Evolutionary conservation across 92 coral and sea anemone species (phyloP).

Genomic region (Paramuricea clavata): DNA sequence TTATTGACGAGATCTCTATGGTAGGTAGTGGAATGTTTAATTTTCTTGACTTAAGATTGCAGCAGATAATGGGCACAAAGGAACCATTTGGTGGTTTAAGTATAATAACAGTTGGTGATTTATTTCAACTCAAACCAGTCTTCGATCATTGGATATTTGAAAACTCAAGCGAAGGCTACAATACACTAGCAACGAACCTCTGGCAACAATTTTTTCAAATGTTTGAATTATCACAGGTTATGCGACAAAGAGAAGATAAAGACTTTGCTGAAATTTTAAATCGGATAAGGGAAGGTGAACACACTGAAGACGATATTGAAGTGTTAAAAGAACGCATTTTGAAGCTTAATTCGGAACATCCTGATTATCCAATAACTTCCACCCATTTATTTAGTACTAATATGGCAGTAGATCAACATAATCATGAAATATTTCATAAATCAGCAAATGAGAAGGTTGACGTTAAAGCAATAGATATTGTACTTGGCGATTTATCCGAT

Average conservation of each 20-base stretch:
- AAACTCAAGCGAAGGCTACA: background rate
- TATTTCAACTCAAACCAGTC: slow-evolving; percentile 71
- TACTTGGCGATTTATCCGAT: slow-evolving; percentile 72
- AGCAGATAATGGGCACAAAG: slow-evolving; percentile 28
- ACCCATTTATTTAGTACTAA: slow-evolving; percentile 33
- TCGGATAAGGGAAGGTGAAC: slow-evolving; percentile 76
- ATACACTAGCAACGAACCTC: slow-evolving; percentile 26
- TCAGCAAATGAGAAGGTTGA: slow-evolving; percentile 58
- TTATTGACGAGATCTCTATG: slow-evolving; percentile 75
- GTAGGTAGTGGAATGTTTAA: slow-evolving; percentile 79
- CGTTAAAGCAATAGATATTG: slow-evolving; percentile 55
- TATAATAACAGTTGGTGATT: slow-evolving; percentile 73
- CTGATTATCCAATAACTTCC: slow-evolving; percentile 42
- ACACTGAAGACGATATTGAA: slow-evolving; percentile 58
- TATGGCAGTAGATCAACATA: slow-evolving; percentile 56
- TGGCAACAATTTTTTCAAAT: slow-evolving; percentile 2
- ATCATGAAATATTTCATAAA: slow-evolving; percentile 30
- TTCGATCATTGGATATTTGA: slow-evolving; percentile 2
- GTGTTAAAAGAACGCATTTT: slow-evolving; percentile 53
- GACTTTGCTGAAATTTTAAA: slow-evolving; percentile 71
- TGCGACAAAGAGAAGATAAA: background rate
- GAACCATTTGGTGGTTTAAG: slow-evolving; percentile 71
- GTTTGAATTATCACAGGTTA: background rate
- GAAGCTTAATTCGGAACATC: slow-evolving; percentile 14
- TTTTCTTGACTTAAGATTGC: slow-evolving; percentile 65